These are phyloP conservation scores for Agapostemon virescens DNA, from an alignment of 2,888 invertebrate species.

Conservation along the genomic window DNA sequence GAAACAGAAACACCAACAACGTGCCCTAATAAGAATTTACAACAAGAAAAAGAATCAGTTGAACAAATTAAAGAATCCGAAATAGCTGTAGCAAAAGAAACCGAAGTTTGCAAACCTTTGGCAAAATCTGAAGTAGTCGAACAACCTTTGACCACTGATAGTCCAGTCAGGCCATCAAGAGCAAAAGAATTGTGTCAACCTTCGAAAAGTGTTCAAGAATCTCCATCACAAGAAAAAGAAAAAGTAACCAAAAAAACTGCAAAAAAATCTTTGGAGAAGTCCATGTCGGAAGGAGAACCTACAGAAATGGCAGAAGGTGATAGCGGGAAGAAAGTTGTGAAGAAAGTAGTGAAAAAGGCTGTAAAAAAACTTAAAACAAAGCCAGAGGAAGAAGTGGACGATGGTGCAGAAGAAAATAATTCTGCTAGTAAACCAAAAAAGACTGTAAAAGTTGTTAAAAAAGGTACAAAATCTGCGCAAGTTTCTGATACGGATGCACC, in stretches of 20 bases:
- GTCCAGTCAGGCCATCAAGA: constrained; percentile 67
- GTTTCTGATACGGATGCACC: constrained; percentile 80
- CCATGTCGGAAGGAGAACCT: constrained; percentile 51
- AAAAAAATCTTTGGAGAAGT: constrained; percentile 62
- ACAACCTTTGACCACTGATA: constrained; percentile 3
- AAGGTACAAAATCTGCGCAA: constrained; percentile 73
- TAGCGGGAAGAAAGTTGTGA: constrained; percentile 78
- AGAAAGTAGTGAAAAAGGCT: constrained; percentile 82
- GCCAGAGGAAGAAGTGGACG: constrained; percentile 60
- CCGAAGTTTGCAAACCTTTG: not conserved
- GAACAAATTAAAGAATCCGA: constrained; percentile 21
- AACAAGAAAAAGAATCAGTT: not conserved
- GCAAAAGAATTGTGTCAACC: constrained; percentile 72
- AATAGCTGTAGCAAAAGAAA: not conserved
- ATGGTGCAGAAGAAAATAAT: constrained; percentile 64
- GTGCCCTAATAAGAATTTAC: not conserved
- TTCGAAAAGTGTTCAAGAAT: constrained; percentile 71
- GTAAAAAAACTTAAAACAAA: constrained; percentile 71
- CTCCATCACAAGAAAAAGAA: constrained; percentile 45
- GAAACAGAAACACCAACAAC: constrained; percentile 3
- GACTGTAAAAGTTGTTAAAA: constrained; percentile 81
- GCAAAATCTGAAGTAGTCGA: constrained; percentile 18
- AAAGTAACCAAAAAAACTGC: constrained; percentile 56
- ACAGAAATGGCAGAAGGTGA: constrained; percentile 69
- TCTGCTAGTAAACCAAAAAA: constrained; percentile 80